Base-by-base conservation (phyloP, 2,797 vertebrate species). In the Scleropages formosus region DNA sequence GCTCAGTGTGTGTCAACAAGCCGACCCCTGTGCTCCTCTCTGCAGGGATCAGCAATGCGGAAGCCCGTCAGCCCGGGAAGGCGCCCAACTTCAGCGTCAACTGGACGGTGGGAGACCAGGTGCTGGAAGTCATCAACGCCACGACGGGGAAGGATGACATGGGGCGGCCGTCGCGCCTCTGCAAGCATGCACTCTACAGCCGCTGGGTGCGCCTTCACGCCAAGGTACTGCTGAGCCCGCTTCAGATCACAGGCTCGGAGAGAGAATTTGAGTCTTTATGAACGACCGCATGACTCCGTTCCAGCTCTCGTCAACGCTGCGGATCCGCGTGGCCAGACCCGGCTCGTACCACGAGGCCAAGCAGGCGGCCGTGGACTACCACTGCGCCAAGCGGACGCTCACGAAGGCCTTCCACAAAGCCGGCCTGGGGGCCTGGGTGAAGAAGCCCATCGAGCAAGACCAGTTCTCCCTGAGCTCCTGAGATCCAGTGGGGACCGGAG, bases 11-110 rank as follows among this genome's bases (percentile, higher is more conserved):
- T 6, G 31, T 6, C 31, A 2, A 18, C 12, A 58, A 58, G 58
- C 18, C 31, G 20, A 31, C 26, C 26, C n/a, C 4, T 0, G 18
- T 58, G 47, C 61, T 13, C 16, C 20, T 15, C 8, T 20, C 62
- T 72, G 0, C 85, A 98, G 96, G 96, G 70, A 96, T 98, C 80
- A 98, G 95, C 84, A 96, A 98, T 0, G 86, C 95, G 0, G 96
- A 98, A 82, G 95, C 96, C 0, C 93, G 96, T 20, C 95, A 97
- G 18, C 96, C 96, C 0, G 96, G 96, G 0, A 97, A 96, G 81
- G 96, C 96, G 0, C 96, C 96, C 0, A 96, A 94, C 88, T 97
- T 97, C 91, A 98, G 96, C 0, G 94, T 96, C 72, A 98, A 98
- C 90, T 98, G 96, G 96, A 93, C 94, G 0, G 90, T 95, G 9